phyloP scores from a whole-genome alignment of 2,797 vertebrate genomes.

The Poeciliopsis turneri region DNA sequence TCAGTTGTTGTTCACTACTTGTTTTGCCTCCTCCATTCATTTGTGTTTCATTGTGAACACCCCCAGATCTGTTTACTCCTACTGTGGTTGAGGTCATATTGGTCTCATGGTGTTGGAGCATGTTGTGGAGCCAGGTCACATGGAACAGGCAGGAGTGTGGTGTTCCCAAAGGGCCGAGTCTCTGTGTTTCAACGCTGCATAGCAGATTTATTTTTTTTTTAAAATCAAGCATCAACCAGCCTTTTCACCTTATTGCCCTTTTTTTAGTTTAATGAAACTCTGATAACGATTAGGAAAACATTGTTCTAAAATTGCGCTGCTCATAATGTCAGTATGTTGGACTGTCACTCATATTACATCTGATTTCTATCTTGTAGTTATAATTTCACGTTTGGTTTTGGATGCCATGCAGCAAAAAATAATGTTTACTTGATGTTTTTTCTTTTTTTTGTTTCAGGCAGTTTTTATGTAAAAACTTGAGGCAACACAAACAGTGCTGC shows the following conservation, averaged over 20 bases:
- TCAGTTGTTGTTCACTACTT: conserved; percentile 4
- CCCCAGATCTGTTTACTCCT: neutral
- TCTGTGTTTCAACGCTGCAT: neutral
- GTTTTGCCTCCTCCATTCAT: conserved; percentile 1
- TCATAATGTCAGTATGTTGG: no score
- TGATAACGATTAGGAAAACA: neutral
- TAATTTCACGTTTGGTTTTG: neutral
- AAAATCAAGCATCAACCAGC: neutral
- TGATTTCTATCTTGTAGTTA: no score
- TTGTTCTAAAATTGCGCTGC: no score
- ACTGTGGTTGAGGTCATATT: neutral
- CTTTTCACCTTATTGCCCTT: neutral
- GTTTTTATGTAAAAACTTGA: no score
- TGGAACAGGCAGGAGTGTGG: neutral
- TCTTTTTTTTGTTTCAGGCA: neutral
- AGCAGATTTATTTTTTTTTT: neutral
- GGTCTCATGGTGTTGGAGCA: neutral
- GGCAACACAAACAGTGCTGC: no score
- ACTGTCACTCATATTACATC: no score
- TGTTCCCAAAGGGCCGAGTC: neutral
- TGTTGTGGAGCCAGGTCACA: neutral
- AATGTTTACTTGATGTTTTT: neutral
- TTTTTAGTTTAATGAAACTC: neutral
- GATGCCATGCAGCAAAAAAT: neutral
- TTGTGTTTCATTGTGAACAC: neutral